phyloP scores from a whole-genome alignment of 1,140 invertebrate genomes.

The Diabrotica undecimpunctata region DNA sequence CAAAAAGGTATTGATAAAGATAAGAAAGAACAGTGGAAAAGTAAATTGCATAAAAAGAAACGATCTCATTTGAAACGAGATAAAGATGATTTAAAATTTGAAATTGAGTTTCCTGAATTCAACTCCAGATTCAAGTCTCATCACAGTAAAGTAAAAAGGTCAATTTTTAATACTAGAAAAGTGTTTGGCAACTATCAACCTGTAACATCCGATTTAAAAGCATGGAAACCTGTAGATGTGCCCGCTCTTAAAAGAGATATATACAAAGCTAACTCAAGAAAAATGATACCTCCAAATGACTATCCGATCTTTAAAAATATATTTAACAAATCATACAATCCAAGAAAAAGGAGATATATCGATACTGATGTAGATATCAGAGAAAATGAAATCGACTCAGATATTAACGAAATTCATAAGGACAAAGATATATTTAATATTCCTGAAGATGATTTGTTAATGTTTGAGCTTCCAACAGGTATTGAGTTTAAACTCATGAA shows the following conservation, averaged over 20 bases:
- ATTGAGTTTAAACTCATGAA: not conserved
- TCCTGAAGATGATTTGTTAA: not conserved
- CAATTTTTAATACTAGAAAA: slow-evolving; percentile 11
- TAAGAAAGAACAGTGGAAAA: not conserved
- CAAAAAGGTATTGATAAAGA: not conserved
- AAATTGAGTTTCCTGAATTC: not conserved
- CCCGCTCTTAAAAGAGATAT: slow-evolving; percentile 18
- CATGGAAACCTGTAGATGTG: slow-evolving; percentile 31
- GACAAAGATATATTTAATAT: not conserved
- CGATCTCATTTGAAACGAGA: not conserved
- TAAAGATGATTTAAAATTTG: not conserved
- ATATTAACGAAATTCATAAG: slow-evolving; percentile 11
- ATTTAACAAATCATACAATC: not conserved
- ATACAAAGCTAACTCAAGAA: slow-evolving; percentile 1
- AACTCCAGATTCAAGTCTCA: not conserved
- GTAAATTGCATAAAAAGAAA: not conserved
- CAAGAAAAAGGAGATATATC: slow-evolving; percentile 10
- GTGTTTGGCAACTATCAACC: slow-evolving; percentile 26
- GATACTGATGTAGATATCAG: slow-evolving; percentile 13
- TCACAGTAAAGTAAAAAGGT: slow-evolving; percentile 5
- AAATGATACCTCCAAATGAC: slow-evolving; percentile 9
- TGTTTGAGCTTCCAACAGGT: not conserved
- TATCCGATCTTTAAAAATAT: slow-evolving; percentile 1
- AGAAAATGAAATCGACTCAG: slow-evolving; percentile 31
- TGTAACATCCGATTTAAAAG: slow-evolving; percentile 17